phyloP scores from a whole-genome alignment of 2,113 vertebrate species.

The Chionomys nivalis region DNA sequence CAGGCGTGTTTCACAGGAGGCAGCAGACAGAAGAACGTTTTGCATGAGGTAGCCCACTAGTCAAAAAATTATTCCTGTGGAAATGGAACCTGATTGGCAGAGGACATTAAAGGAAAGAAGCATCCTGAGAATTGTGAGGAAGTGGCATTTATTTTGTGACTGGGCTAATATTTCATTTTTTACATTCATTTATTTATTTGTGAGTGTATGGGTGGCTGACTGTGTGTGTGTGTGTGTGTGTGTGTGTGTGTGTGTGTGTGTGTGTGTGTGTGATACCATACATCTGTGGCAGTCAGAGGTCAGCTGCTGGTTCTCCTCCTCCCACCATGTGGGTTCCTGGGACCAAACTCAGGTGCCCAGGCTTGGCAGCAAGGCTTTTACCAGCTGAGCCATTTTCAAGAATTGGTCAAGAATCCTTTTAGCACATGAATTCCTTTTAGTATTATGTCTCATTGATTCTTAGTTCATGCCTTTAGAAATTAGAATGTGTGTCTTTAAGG shows the following conservation, averaged over 20 bases:
- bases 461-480: not conserved
- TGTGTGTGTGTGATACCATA: not conserved
- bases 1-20: not conserved
- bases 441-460: not conserved
- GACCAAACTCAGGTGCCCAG: not conserved
- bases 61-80: not conserved
- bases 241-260: not conserved
- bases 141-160: not conserved
- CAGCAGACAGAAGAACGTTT: not conserved
- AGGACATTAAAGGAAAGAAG: not conserved
- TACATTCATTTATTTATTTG: not conserved
- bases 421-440: not conserved
- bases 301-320: no score
- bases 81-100: not conserved
- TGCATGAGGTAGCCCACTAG: not conserved
- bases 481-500: not conserved
- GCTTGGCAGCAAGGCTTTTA: not conserved
- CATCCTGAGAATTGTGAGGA: not conserved
- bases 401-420: not conserved
- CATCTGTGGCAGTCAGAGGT: not conserved
- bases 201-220: no score
- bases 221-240: not conserved
- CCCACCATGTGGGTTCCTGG: no score
- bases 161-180: slow-evolving; percentile 13
- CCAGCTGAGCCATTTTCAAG: not conserved